Evolutionary conservation across 2,113 vertebrate genomes (phyloP).

Genomic region (Etia nguti): DNA sequence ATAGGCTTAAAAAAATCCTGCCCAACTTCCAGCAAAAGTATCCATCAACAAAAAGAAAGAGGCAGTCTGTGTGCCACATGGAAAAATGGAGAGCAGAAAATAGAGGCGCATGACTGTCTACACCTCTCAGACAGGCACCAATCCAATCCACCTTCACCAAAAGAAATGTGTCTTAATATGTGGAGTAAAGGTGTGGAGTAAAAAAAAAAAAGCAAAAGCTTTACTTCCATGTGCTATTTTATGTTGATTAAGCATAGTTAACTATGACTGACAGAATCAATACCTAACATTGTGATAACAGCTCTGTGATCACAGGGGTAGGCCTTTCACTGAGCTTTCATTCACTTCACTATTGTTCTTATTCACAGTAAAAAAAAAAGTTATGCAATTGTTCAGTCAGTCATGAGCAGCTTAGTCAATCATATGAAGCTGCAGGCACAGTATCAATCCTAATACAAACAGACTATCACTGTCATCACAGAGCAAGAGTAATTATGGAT

Average conservation of each 20-base stretch:
- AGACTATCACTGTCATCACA: not conserved
- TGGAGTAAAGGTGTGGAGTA: not conserved
- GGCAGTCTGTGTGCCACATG: not conserved
- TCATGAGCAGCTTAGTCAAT: not conserved
- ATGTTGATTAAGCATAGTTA: not conserved
- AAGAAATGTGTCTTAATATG: not conserved
- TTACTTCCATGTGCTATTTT: not conserved
- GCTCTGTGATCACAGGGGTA: not conserved
- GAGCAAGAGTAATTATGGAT: not conserved
- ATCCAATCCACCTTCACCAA: not conserved
- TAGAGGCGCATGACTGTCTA: not conserved
- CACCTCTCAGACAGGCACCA: not conserved
- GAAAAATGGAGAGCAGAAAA: not conserved
- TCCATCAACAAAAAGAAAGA: not conserved
- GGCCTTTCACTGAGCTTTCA: not conserved
- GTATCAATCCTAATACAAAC: not conserved
- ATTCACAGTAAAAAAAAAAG: not conserved
- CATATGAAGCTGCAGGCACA: not conserved
- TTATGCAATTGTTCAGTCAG: not conserved
- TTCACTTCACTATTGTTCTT: not conserved
- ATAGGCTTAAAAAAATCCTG: not conserved
- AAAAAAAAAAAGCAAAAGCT: not conserved
- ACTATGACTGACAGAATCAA: not conserved
- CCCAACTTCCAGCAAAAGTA: not conserved
- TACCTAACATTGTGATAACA: not conserved